Percentiles rank a stretch among this genome's conserved stretches.
Conservation (phyloP, 2,113 vertebrate genomes). For the Lagopus leucura region DNA sequence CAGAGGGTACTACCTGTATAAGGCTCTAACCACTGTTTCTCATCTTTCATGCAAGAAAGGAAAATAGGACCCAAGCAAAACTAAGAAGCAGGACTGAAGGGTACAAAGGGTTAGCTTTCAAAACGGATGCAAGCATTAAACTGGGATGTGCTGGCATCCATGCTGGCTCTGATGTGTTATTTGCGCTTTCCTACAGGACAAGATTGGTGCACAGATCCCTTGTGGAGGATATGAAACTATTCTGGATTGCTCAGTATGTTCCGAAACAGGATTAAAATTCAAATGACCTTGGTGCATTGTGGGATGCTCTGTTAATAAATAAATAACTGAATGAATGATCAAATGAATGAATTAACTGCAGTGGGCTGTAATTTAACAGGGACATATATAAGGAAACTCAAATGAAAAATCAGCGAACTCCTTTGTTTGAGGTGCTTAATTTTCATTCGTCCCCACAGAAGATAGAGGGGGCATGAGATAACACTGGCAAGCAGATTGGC, state of each 20-base stretch:
- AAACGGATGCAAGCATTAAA: not conserved
- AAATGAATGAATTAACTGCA: not conserved
- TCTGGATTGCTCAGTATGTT: not conserved
- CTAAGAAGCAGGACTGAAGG: not conserved
- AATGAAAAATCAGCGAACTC: not conserved
- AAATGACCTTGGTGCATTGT: not conserved
- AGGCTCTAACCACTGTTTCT: not conserved
- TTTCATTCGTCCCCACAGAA: not conserved
- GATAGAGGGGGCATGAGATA: not conserved
- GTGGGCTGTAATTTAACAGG: not conserved
- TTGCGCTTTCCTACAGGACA: not conserved
- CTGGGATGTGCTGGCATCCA: not conserved
- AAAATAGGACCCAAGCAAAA: not conserved
- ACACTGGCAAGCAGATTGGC: not conserved
- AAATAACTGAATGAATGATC: not conserved
- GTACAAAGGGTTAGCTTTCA: not conserved
- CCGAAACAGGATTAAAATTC: slow-evolving; percentile 14
- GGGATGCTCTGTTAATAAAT: not conserved
- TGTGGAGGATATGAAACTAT: not conserved
- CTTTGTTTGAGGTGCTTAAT: not conserved
- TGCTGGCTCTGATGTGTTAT: not conserved
- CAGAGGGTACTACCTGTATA: not conserved
- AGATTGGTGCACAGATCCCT: not conserved
- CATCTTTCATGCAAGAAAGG: fast-evolving
- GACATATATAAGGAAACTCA: not conserved